Percentiles rank a stretch among this genome's conserved stretches.
Conservation (phyloP, 2,797 vertebrate genomes). For the Peromyscus aztecus region DNA sequence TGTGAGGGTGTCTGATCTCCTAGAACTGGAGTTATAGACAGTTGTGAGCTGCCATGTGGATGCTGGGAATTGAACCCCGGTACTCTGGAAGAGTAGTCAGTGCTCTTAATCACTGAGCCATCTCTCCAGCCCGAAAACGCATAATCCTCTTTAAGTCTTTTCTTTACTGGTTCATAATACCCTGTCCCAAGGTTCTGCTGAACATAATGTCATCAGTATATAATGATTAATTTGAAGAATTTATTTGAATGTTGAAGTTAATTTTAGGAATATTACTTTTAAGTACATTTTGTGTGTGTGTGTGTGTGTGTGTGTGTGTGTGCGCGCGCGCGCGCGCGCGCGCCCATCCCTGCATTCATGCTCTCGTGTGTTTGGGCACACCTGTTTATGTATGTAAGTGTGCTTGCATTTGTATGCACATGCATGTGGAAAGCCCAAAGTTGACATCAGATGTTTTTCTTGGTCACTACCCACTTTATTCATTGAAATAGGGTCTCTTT, state of each 20-base stretch:
- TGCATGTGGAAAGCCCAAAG: not conserved
- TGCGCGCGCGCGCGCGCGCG: too few relatives aligned
- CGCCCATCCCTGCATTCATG: not conserved
- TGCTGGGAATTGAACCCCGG: not conserved
- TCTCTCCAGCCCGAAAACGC: not conserved
- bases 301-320: not conserved
- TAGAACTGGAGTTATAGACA: not conserved
- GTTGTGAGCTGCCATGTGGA: not conserved
- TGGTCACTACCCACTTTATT: not conserved
- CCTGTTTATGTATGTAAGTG: not conserved
- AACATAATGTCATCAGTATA: not conserved
- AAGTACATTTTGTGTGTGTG: not conserved
- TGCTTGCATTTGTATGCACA: not conserved
- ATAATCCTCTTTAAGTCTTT: not conserved
- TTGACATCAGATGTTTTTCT: not conserved
- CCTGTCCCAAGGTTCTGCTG: not conserved
- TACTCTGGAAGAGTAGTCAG: not conserved
- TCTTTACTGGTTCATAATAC: slow-evolving; percentile 26
- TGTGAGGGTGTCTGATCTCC: not conserved
- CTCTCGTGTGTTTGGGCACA: not conserved
- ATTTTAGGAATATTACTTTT: slow-evolving; percentile 22
- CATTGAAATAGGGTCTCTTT: not conserved
- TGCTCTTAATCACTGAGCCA: not conserved
- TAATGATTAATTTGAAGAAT: slow-evolving; percentile 18
- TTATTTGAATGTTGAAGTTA: slow-evolving; percentile 29